Percentiles rank a stretch among this genome's conserved stretches.
Conservation (phyloP, 1,140 invertebrate species). For the Trinorchestia longiramus region DNA sequence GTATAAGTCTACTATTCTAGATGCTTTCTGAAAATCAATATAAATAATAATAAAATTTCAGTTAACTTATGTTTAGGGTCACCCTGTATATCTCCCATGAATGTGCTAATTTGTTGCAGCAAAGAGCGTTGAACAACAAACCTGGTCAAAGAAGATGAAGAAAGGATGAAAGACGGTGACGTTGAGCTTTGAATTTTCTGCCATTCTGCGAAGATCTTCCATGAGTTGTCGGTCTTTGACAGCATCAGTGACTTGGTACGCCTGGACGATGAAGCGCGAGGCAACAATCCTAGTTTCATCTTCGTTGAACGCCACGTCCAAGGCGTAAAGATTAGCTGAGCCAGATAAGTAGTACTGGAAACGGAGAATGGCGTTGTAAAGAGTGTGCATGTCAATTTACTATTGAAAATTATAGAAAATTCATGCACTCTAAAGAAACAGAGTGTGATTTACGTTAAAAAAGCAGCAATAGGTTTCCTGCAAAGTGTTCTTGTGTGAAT, state of each 20-base stretch:
- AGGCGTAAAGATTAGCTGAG: slow-evolving; percentile 27
- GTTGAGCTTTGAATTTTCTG: slow-evolving; percentile 82
- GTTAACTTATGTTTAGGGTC: too few species aligned
- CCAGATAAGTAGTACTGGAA: slow-evolving; percentile 51
- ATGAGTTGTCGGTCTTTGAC: slow-evolving; percentile 94
- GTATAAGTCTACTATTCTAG: too few species aligned
- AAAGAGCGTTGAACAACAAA: slow-evolving; percentile 67
- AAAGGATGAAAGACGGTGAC: slow-evolving; percentile 94
- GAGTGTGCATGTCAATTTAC: not conserved
- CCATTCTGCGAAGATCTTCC: slow-evolving; percentile 81
- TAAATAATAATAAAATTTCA: too few species aligned
- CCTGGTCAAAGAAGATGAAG: slow-evolving; percentile 94
- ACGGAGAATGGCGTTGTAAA: not conserved
- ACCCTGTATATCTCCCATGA: not conserved
- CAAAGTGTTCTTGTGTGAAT: not conserved
- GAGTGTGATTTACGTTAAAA: not conserved
- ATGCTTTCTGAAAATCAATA: too few species aligned
- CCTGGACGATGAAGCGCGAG: slow-evolving; percentile 89
- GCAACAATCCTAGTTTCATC: slow-evolving; percentile 81
- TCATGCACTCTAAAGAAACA: not conserved
- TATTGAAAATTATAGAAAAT: not conserved
- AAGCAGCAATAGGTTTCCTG: not conserved
- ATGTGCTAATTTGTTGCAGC: not conserved
- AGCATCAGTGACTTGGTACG: slow-evolving; percentile 88
- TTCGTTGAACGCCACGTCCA: slow-evolving; percentile 86